Base-by-base conservation (phyloP, 2,113 vertebrate species). In the Paedocypris sp. region DNA sequence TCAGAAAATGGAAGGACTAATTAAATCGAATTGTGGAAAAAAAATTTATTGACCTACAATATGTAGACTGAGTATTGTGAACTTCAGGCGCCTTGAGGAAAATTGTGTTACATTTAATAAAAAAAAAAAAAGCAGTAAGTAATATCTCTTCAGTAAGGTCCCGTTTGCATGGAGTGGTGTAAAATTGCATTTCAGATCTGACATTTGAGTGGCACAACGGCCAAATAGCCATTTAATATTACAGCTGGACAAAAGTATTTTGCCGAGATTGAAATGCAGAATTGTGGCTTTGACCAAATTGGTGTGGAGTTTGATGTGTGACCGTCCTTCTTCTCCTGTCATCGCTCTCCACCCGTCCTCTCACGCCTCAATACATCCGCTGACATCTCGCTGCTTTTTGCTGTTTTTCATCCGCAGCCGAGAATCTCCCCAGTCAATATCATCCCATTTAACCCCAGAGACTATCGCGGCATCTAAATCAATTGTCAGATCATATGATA, bases 391-490 rank as follows among this genome's bases (percentile, higher is more conserved):
- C 19, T 41, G 47, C 38, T 54, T 46, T n/a, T 20, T 33, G 54
- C 49, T n/a, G n/a, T 49, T 42, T 35, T 61, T 15, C 28, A 28
- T 47, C 49, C 36, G 32, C 20, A 45, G 26, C 23, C 6, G 10
- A 38, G 36, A 45, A 41, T 31, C 43, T 48, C 29, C 15, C 35
- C 33, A 29, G 39, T 60, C 60, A 69, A 53, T 59, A 60, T 29
- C 16, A 9, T 25, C 36, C 32, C 19, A 45, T 52, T 18, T 43
- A 58, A 42, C 36, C 23, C 15, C 15, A 16, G n/a, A 8, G 61
- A 29, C 16, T 60, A 52, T 60, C 48, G 41, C 22, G 33, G 36
- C 15, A 70, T 70, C 62, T 61, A 56, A 66, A 65, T 50, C 49
- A 57, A 56, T 50, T 29, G 36, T 47, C 20, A 22, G 42, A 66